Base-by-base conservation (phyloP, 1,140 invertebrate species). In the Hyles vespertilio region DNA sequence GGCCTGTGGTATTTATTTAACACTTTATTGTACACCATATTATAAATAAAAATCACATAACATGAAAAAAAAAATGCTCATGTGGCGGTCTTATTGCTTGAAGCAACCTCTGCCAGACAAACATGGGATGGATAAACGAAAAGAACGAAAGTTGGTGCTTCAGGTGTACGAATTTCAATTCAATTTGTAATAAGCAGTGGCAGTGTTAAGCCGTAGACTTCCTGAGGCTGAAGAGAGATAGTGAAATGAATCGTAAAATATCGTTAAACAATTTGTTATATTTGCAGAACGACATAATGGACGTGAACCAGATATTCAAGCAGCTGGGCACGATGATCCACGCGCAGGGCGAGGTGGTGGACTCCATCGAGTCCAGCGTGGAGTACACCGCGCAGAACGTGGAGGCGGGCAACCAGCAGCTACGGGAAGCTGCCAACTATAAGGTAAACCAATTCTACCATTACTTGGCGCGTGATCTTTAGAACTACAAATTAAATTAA, bases 291-390 rank as follows among this genome's bases (percentile, higher is more conserved):
- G 97, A 99, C 87, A 99, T 99, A 70, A 93, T 93, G 69, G 97
- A 98, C 79, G 97, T 99, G 10, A 99, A 99, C 90, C 94, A 98
- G 89, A 99, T 99, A 73, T 99, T 99, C 88, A 99, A 98, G 91
- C 98, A 99, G 80, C 91, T 99, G 51, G 98, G 98, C 3, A 93
- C 96, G 51, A 91, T 99, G 84, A 98, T 99, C 11, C 98, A 99
- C 82, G 96, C 99, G 64, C 98, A 99, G 89, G 98, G 97, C n/a
- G 94, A 98, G 72, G 93, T 96, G 3, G 94, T 99, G 56, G 98
- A 99, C 81, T 98, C 96, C 40, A 99, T 99, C 78, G 98, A 99
- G 90, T 96, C 97, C 1, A 97, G 95, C 77, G 96, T 99, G 46
- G 98, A 99, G 86, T 92, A 92, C 73, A 94, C 98, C n/a, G 92